These are phyloP conservation scores for Falco berigora DNA, from an alignment of 2,797 vertebrate species.

Conservation along the genomic window DNA sequence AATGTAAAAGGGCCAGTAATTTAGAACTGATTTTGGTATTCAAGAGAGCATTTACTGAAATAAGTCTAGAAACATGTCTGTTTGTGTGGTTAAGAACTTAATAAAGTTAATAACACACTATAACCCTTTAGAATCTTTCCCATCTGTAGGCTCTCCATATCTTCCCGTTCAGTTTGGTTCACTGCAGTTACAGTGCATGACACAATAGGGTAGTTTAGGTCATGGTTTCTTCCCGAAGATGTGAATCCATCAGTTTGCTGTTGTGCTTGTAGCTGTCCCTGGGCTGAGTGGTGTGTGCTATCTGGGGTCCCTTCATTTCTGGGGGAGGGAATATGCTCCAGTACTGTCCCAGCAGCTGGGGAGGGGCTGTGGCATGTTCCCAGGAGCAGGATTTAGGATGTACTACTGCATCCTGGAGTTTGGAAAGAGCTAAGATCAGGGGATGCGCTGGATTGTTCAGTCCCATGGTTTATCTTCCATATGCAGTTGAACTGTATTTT, in stretches of 20 bases:
- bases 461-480: neutral
- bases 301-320: fast-evolving
- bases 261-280: neutral
- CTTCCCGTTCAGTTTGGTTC: neutral
- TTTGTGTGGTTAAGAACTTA: fast-evolving
- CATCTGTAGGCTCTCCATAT: neutral
- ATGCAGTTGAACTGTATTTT: neutral
- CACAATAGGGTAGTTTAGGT: neutral
- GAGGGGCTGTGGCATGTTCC: neutral
- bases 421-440: neutral
- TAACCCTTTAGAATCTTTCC: neutral
- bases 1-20: neutral
- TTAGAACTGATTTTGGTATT: neutral
- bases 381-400: neutral
- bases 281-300: neutral
- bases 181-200: neutral
- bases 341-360: neutral
- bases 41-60: neutral
- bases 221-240: neutral
- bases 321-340: neutral
- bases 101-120: neutral
- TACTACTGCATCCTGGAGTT: neutral
- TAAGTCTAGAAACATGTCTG: neutral
- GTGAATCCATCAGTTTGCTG: neutral
- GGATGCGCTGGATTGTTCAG: neutral